Base-by-base conservation (phyloP, 2,888 invertebrate genomes). In the Torymus tubicola region DNA sequence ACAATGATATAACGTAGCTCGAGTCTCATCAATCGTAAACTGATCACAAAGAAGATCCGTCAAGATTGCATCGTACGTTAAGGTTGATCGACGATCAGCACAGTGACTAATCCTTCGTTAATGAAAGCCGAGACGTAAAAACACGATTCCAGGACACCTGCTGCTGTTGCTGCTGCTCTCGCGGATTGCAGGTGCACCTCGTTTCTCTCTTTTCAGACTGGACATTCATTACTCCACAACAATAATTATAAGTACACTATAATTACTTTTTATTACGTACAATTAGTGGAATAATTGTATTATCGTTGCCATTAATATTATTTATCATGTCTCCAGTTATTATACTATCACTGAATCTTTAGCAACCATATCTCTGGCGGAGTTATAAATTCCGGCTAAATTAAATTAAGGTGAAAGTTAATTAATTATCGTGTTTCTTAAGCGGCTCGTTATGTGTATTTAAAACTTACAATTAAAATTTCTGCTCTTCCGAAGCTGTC, bases 101-200 rank as follows among this genome's bases (percentile, higher is more conserved):
- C 31, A 83, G 82, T 86, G 86, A 87, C 86, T 88, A 89, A 90
- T 89, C 87, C 87, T 85, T 86, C 86, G 85, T 87, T 87, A 86
- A 80, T 83, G 84, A 82, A 81, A 77, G 80, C 79, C 67, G 64
- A 79, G 75, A 14, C 75, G 67, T 84, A 87, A 87, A 86, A 87
- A 83, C 80, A 65, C 76, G 84, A 69, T 52, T 57, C 24, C 31
- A 24, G 61, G 80, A 76, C 86, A 87, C 84, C 87, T 79, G 78
- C 73, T 87, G 85, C 84, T 82, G 31, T 8, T 31, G 31, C 8
- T 31, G 31, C 31, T 31, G 31, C 67, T 82, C 79, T 12, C 13
- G 68, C 57, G 67, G 24, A 65, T 31, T 31, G 60, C 64, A 72
- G 53, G 72, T 21, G 18, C 21, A 11, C 58, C 2, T 31, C 31